phyloP scores from a whole-genome alignment of 2,888 invertebrate genomes.

The Ochropleura leucogaster region DNA sequence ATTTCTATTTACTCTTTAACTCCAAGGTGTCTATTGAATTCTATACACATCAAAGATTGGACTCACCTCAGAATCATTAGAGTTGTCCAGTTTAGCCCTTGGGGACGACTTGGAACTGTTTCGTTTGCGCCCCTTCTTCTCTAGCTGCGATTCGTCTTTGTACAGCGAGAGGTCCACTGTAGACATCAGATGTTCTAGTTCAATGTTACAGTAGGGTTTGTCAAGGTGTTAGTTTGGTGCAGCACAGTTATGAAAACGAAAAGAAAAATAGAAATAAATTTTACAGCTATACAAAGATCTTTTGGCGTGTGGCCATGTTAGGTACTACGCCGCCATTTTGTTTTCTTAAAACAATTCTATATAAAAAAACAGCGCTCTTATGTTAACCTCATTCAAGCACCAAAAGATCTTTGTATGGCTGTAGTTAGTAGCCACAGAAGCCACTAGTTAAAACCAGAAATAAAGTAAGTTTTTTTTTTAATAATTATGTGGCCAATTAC shows the following conservation, averaged over 20 bases:
- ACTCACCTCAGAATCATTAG: slow-evolving; percentile 73
- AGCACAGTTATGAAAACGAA: slow-evolving; percentile 63
- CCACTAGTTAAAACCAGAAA: not conserved
- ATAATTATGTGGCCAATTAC: too few species aligned
- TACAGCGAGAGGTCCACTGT: slow-evolving; percentile 96
- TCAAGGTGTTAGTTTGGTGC: slow-evolving; percentile 18
- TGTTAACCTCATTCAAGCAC: too few species aligned
- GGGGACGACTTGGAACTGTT: slow-evolving; percentile 81
- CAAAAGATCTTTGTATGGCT: too few species aligned
- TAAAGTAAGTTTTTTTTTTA: too few species aligned
- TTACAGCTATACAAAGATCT: too few species aligned
- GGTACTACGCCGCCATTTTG: too few species aligned
- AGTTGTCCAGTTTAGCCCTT: slow-evolving; percentile 68
- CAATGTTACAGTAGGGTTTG: slow-evolving; percentile 35
- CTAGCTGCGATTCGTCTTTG: slow-evolving; percentile 95
- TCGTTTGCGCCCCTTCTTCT: slow-evolving; percentile 89
- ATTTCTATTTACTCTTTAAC: too few species aligned
- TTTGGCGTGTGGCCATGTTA: too few species aligned
- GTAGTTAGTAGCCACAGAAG: not conserved
- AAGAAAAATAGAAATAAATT: not conserved
- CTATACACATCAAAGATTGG: not conserved
- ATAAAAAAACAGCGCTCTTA: too few species aligned
- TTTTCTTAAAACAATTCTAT: too few species aligned
- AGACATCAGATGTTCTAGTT: slow-evolving; percentile 54
- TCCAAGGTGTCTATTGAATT: too few species aligned